A percentile compares a stretch with the other conserved stretches of the same genome.
Evolutionary conservation across 23 tunicate species (phyloP).

Genomic region (Pegea sp.): DNA sequence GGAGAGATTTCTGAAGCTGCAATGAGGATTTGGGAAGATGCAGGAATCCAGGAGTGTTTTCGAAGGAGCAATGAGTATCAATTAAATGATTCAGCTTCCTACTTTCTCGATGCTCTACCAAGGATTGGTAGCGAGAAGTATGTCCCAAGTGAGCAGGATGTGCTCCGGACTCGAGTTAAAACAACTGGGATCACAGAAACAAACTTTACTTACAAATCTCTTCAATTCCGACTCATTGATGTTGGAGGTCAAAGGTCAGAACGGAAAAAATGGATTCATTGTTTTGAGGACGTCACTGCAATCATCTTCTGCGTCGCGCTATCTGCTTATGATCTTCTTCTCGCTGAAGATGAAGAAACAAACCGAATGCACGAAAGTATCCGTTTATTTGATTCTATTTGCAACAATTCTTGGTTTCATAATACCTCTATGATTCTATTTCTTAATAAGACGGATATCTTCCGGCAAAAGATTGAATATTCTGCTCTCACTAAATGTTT

Average conservation of each 20-base stretch:
- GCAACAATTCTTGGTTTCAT: conserved; percentile 67
- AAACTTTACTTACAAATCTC: conserved; percentile 43
- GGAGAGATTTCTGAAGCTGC: conserved; percentile 56
- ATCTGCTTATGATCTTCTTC: conserved; percentile 85
- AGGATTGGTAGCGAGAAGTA: conserved; percentile 47
- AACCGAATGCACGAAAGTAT: conserved; percentile 88
- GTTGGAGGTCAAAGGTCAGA: conserved; percentile 94
- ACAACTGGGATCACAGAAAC: conserved; percentile 98
- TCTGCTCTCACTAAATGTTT: conserved; percentile 42
- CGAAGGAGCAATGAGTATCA: conserved; percentile 60
- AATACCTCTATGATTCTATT: conserved; percentile 60
- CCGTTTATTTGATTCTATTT: conserved; percentile 37
- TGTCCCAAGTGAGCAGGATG: conserved; percentile 87
- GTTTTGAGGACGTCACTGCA: conserved; percentile 94
- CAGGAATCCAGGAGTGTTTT: conserved; percentile 31
- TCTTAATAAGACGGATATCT: conserved; percentile 62
- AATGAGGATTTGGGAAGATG: conserved; percentile 51
- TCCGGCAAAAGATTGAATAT: conserved; percentile 24
- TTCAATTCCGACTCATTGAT: conserved; percentile 65
- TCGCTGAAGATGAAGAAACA: conserved; percentile 87
- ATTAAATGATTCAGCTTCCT: conserved; percentile 91
- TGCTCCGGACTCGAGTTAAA: conserved; percentile 79
- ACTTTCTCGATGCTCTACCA: conserved; percentile 49
- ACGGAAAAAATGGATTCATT: conserved; percentile 95
- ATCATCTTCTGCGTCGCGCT: conserved; percentile 92